A percentile compares a stretch with the other conserved stretches of the same genome.
These are phyloP conservation scores for Blomia tropicalis DNA, from an alignment of 2,888 invertebrate species.

Conservation along the genomic window DNA sequence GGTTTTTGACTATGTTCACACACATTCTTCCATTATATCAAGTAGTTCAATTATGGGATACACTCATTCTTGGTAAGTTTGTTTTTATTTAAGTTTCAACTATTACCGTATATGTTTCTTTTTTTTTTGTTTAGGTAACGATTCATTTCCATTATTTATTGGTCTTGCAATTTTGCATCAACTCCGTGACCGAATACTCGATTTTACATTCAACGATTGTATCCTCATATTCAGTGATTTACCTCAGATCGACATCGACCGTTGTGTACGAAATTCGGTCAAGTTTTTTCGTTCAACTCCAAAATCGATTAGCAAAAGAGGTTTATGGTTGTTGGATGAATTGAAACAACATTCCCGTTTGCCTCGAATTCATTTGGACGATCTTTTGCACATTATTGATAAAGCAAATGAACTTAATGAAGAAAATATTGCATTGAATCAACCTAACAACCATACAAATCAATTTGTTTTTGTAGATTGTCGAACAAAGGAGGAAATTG, in stretches of 20 bases:
- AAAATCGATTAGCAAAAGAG: conserved; percentile 22
- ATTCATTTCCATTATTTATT: conserved; percentile 80
- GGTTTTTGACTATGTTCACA: conserved; percentile 91
- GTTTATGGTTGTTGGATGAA: conserved; percentile 16
- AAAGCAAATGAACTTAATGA: not conserved
- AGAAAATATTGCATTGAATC: not conserved
- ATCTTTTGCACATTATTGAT: conserved; percentile 8
- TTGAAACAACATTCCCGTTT: conserved; percentile 9
- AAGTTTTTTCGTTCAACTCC: conserved; percentile 70
- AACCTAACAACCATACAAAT: not conserved
- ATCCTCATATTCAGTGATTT: conserved; percentile 95
- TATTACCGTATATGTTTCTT: not conserved
- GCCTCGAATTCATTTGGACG: conserved; percentile 23
- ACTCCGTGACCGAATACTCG: conserved; percentile 60
- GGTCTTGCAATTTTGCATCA: conserved; percentile 83
- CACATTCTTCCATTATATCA: conserved; percentile 97
- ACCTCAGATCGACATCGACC: conserved; percentile 88
- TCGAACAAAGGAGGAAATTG: conserved; percentile 20
- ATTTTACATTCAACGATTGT: conserved; percentile 92
- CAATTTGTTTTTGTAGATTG: conserved; percentile 21
- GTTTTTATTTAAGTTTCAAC: not conserved
- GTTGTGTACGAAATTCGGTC: conserved; percentile 72
- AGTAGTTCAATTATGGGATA: conserved; percentile 95
- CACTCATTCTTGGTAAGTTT: conserved; percentile 55
- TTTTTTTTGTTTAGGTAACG: conserved; percentile 54